phyloP scores from a whole-genome alignment of 2,888 invertebrate genomes.

The Brachynemurus nebulosus region DNA sequence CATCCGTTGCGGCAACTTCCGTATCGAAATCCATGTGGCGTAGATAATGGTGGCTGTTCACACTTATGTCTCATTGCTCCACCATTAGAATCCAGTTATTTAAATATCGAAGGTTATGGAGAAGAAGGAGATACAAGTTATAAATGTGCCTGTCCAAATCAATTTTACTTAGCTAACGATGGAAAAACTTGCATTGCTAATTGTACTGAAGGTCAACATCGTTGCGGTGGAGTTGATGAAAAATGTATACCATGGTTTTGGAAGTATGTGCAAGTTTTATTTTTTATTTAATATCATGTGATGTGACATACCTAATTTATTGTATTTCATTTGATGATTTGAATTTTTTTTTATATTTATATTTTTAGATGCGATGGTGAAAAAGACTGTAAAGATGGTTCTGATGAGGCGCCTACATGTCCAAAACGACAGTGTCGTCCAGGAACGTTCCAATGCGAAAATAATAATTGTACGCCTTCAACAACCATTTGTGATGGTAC shows the following conservation, averaged over 20 bases:
- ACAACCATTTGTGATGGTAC: slow-evolving; percentile 87
- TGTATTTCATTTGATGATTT: neutral
- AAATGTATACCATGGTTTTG: slow-evolving; percentile 66
- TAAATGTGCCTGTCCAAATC: slow-evolving; percentile 90
- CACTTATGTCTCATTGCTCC: slow-evolving; percentile 89
- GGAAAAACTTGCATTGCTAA: slow-evolving; percentile 85
- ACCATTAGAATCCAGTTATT: slow-evolving; percentile 57
- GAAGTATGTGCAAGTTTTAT: slow-evolving; percentile 39
- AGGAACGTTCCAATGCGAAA: slow-evolving; percentile 88
- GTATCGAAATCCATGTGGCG: slow-evolving; percentile 80
- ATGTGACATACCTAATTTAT: neutral
- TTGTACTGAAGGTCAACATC: slow-evolving; percentile 81
- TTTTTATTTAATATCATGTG: neutral
- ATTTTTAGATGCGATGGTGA: slow-evolving; percentile 65
- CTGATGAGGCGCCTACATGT: slow-evolving; percentile 77
- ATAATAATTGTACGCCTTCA: slow-evolving; percentile 83
- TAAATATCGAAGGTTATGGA: slow-evolving; percentile 64
- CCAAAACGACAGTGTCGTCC: slow-evolving; percentile 72
- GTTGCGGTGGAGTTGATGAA: slow-evolving; percentile 54
- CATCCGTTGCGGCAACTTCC: slow-evolving; percentile 79
- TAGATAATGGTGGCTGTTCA: slow-evolving; percentile 89
- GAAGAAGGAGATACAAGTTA: slow-evolving; percentile 66
- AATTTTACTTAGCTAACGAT: slow-evolving; percentile 70
- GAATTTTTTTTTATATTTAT: neutral
- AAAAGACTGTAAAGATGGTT: slow-evolving; percentile 81